Conservation (phyloP, 2,113 vertebrate species). For the Cyprinodon brontotheroides region DNA sequence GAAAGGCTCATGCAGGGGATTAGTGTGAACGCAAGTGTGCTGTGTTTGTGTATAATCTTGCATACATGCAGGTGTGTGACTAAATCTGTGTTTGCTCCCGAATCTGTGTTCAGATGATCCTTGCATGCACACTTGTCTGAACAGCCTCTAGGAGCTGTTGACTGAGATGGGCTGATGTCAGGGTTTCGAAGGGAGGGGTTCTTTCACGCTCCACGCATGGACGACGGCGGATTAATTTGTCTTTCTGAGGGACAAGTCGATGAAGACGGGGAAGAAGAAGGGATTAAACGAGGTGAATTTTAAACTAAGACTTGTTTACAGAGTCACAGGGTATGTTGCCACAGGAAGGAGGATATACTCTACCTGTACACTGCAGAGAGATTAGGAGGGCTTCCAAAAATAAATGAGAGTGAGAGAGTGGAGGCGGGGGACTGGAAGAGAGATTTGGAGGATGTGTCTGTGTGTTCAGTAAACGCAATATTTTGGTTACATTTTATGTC, state of each 20-base stretch:
- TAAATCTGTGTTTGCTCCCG: conserved; percentile 60
- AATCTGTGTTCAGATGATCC: conserved; percentile 58
- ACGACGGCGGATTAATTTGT: conserved; percentile 61
- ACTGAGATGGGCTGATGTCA: conserved; percentile 70
- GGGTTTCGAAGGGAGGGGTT: conserved; percentile 48
- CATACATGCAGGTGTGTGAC: conserved; percentile 69
- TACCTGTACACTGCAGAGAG: conserved; percentile 58
- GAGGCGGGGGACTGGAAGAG: conserved; percentile 15
- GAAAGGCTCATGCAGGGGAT: conserved; percentile 57
- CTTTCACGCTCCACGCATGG: conserved; percentile 44
- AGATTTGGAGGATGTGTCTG: conserved; percentile 19
- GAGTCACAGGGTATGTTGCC: conserved; percentile 62
- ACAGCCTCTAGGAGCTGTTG: conserved; percentile 57
- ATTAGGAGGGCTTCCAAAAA: conserved; percentile 56
- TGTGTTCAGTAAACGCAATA: conserved; percentile 13
- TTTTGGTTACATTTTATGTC: conserved; percentile 1
- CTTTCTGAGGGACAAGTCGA: conserved; percentile 38
- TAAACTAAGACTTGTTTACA: conserved; percentile 73
- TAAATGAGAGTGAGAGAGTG: conserved; percentile 9
- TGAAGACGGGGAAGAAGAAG: conserved; percentile 33
- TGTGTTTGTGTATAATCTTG: conserved; percentile 53
- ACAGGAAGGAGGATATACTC: conserved; percentile 64
- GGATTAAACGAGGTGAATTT: conserved; percentile 73
- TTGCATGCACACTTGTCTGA: conserved; percentile 54
- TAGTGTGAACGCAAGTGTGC: conserved; percentile 49